phyloP scores from a whole-genome alignment of 2,888 invertebrate species.

The Rhamnusium bicolor region DNA sequence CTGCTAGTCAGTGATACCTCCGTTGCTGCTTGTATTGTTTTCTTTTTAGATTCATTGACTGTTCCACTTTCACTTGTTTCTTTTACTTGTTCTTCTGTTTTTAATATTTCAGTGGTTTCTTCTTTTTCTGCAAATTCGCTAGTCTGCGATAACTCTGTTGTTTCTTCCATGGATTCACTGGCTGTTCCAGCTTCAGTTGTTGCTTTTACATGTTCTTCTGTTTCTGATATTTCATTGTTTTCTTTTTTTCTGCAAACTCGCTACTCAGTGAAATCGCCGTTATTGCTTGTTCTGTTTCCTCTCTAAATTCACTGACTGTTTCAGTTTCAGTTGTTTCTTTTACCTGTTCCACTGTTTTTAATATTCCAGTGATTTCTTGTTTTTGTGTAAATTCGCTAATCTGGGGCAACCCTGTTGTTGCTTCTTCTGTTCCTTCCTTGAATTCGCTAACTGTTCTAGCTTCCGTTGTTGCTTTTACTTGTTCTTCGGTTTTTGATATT shows the following conservation, averaged over 20 bases:
- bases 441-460: not conserved
- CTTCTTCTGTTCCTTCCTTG: not conserved
- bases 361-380: not conserved
- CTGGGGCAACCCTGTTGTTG: not conserved
- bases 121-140: not conserved
- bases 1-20: too few species aligned
- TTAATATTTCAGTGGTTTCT: not conserved
- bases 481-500: not conserved
- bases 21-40: too few species aligned
- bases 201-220: not conserved
- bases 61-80: not conserved
- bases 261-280: not conserved
- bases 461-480: not conserved
- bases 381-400: not conserved
- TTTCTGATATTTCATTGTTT: not conserved
- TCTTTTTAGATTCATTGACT: too few species aligned
- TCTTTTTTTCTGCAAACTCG: not conserved
- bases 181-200: not conserved
- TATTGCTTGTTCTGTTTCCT: not conserved
- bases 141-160: not conserved
- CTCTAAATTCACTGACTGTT: not conserved
- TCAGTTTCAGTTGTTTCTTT: constrained; percentile 10
- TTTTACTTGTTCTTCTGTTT: constrained; percentile 7
- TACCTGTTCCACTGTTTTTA: not conserved
- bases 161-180: not conserved